These are phyloP conservation scores for Todiramphus saurophagus DNA, from an alignment of 2,113 vertebrate genomes.

Conservation along the genomic window DNA sequence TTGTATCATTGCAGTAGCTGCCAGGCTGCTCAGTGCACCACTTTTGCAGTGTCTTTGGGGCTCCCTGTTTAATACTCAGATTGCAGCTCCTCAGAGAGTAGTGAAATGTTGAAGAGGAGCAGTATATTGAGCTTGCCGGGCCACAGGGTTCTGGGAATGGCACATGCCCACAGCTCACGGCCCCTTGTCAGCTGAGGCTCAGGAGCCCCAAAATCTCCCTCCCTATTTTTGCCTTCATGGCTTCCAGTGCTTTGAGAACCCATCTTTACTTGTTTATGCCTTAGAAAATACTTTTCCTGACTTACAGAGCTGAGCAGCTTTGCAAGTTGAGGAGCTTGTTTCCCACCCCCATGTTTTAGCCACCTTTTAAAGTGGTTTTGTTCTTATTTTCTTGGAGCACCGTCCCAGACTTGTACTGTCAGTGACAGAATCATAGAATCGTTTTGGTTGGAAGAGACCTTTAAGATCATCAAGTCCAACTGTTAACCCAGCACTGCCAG, in stretches of 20 bases:
- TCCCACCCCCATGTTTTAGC: background rate
- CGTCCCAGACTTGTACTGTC: background rate
- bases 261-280: background rate
- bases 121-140: background rate
- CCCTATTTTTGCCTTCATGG: fast-evolving
- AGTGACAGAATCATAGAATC: background rate
- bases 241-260: background rate
- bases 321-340: background rate
- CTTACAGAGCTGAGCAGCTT: background rate
- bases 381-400: background rate
- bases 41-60: background rate
- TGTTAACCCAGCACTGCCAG: background rate
- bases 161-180: background rate
- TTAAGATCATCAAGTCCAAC: background rate
- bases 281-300: background rate
- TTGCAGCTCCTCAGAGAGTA: background rate
- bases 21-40: background rate
- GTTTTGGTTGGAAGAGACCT: background rate
- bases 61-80: background rate
- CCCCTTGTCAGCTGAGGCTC: background rate
- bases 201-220: background rate
- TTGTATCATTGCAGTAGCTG: background rate
- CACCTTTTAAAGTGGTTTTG: background rate
- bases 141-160: background rate
- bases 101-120: background rate